A percentile compares a stretch with the other conserved stretches of the same genome.
Evolutionary conservation across 2,113 vertebrate species (phyloP).

Genomic region (Megalops atlanticus): DNA sequence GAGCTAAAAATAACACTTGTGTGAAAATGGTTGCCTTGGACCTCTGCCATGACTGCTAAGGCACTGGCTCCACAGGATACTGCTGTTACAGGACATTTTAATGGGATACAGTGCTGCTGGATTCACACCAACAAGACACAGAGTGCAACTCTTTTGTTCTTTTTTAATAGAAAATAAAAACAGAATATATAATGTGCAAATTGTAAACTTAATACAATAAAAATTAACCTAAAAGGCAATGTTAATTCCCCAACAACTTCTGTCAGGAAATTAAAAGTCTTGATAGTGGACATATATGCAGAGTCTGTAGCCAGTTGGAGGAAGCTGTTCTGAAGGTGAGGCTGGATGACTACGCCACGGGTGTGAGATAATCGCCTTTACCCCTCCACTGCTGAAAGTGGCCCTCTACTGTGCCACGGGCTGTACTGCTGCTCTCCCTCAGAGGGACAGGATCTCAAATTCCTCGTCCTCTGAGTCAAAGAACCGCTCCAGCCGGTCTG

Average conservation of each 20-base stretch:
- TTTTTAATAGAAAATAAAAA: slow-evolving; percentile 33
- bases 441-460: slow-evolving; percentile 96
- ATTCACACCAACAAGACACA: slow-evolving; percentile 11
- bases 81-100: slow-evolving; percentile 25
- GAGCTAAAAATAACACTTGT: slow-evolving; percentile 67
- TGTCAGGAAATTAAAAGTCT: slow-evolving; percentile 12
- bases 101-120: slow-evolving; percentile 19
- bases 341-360: slow-evolving; percentile 45
- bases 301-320: slow-evolving; percentile 59
- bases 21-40: slow-evolving; percentile 48
- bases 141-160: slow-evolving; percentile 1
- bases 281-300: slow-evolving; percentile 32
- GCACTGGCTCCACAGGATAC: slow-evolving; percentile 7
- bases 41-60: neutral
- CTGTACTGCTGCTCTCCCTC: slow-evolving; percentile 55
- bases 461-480: slow-evolving; percentile 98
- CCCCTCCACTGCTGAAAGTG: slow-evolving; percentile 54
- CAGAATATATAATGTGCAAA: slow-evolving; percentile 31
- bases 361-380: slow-evolving; percentile 53
- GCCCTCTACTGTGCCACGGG: slow-evolving; percentile 39
- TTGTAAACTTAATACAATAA: slow-evolving; percentile 29
- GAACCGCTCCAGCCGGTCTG: slow-evolving; percentile 89
- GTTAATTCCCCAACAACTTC: neutral
- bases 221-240: neutral
- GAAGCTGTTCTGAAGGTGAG: slow-evolving; percentile 49